Percentiles rank a stretch among this genome's conserved stretches.
phyloP scores from a whole-genome alignment of 1,140 invertebrate genomes.

The Armadillidium nasatum region DNA sequence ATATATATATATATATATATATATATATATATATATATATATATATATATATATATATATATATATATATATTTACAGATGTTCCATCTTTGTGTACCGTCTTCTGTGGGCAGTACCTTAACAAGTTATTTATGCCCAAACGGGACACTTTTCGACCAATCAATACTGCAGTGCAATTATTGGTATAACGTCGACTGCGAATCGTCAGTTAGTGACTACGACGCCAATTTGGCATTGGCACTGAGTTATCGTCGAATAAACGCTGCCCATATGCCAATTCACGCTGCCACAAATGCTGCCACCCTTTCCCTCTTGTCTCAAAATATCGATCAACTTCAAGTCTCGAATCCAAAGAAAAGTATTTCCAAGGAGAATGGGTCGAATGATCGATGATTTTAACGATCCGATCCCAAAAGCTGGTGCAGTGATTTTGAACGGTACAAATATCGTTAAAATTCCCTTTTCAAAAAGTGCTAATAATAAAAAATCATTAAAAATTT shows the following conservation, averaged over 20 bases:
- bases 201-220: slow-evolving; percentile 68
- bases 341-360: background rate
- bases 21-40: too few relatives aligned
- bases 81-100: slow-evolving; percentile 83
- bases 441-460: too few relatives aligned
- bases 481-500: too few relatives aligned
- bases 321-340: background rate
- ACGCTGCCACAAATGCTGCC: slow-evolving; percentile 16
- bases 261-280: slow-evolving; percentile 48
- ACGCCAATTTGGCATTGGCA: slow-evolving; percentile 81
- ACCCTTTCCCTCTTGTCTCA: slow-evolving; percentile 1
- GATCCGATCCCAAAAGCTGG: background rate
- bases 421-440: too few relatives aligned
- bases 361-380: background rate
- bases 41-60: too few relatives aligned
- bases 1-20: too few relatives aligned
- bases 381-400: background rate
- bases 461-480: too few relatives aligned
- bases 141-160: slow-evolving; percentile 80
- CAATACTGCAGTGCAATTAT: slow-evolving; percentile 84
- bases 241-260: slow-evolving; percentile 88
- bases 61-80: slow-evolving; percentile 62
- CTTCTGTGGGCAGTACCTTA: slow-evolving; percentile 78
- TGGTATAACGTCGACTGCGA: slow-evolving; percentile 87
- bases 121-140: slow-evolving; percentile 84